A percentile compares a stretch with the other conserved stretches of the same genome.
phyloP scores from a whole-genome alignment of 1,140 invertebrate species.

The Papilio polyxenes region DNA sequence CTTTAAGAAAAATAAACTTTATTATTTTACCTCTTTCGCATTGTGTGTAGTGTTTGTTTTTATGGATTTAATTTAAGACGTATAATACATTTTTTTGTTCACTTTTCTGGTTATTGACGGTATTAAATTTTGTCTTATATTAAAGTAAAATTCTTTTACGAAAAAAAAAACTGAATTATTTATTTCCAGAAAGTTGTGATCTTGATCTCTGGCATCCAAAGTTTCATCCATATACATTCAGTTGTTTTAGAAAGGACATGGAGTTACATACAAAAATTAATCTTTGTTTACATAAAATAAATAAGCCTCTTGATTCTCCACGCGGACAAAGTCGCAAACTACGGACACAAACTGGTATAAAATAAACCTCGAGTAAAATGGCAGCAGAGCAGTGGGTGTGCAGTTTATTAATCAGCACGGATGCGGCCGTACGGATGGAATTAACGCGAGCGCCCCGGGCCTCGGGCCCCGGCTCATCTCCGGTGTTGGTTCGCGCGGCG shows the following conservation, averaged over 20 bases:
- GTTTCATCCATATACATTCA: too few relatives aligned
- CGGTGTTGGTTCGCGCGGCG: conserved; percentile 66
- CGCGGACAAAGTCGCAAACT: not conserved
- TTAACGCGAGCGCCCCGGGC: conserved; percentile 54
- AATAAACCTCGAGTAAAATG: not conserved
- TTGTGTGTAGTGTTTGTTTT: not conserved
- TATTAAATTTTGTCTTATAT: too few relatives aligned
- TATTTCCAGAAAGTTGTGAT: not conserved
- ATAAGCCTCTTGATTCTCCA: too few relatives aligned
- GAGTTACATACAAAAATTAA: too few relatives aligned
- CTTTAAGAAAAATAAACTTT: not conserved
- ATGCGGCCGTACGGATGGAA: conserved; percentile 23
- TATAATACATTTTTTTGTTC: too few relatives aligned
- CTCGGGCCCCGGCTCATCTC: conserved; percentile 60
- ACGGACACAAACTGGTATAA: not conserved
- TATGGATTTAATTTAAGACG: not conserved
- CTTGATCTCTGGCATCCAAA: too few relatives aligned
- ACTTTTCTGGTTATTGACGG: too few relatives aligned
- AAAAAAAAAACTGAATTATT: not conserved
- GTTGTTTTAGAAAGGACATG: too few relatives aligned
- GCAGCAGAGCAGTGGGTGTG: not conserved
- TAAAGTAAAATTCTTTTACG: too few relatives aligned
- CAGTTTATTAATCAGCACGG: conserved; percentile 31
- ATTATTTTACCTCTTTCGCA: not conserved
- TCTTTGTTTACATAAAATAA: too few relatives aligned